Evolutionary conservation across 1,140 invertebrate species (phyloP), one percentile per base, ranked within the genome.

Genomic region (Ceratoteleas bidentatus): DNA sequence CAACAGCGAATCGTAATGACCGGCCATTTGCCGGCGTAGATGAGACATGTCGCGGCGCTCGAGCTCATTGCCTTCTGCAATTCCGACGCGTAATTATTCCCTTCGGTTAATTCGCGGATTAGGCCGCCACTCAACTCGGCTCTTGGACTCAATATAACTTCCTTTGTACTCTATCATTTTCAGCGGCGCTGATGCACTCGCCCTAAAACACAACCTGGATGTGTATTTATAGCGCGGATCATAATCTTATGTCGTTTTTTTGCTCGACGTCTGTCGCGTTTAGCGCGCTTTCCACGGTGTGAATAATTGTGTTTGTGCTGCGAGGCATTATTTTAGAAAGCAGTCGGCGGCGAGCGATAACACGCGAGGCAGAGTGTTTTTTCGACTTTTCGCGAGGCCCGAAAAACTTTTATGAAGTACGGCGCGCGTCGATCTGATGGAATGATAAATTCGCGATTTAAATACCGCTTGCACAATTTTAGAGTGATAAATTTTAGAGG

Each of bases 91-190:
- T 81, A 81, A 74, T 74, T 81, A 75, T 70, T 81, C 77, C 78
- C 57, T 75, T 70, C 40, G 65, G 64, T 74, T 81, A 75, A 81
- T 81, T 75, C 60, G 58, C 65, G 70, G 70, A 81, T 81, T 75
- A 81, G 70, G 58, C 70, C 32, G 52, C 70, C 64, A 70, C 64
- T 81, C 65, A 75, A 70, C 58, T 75, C 33, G 60, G 78, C 15
- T 81, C 78, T 81, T 81, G 70, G 64, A 64, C 78, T 75, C 78
- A 80, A 80, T 80, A 74, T 80, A 69, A 80, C 69, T 80, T 80
- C 77, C 77, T 74, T 69, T 74, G 77, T 80, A 73, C 69, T 68
- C 62, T 69, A 50, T 80, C 43, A 80, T 80, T 61, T 68, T 64
- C 58, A 77, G 61, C 61, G 60, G 11, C 16, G 24, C 16, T 47